Evolutionary conservation across 1,140 invertebrate species (phyloP).

Genomic region (Bathynomus jamesi): DNA sequence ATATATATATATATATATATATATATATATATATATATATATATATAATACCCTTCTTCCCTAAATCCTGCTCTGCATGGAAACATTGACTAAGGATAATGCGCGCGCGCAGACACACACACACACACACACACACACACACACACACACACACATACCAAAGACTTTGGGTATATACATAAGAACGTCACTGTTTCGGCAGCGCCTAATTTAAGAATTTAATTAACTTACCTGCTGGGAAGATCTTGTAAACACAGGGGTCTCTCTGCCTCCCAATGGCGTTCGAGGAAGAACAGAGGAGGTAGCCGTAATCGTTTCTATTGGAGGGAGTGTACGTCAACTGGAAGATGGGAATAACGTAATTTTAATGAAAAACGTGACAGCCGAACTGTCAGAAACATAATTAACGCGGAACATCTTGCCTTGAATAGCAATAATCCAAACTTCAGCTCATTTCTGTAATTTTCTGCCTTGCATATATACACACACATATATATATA

Average conservation of each 20-base stretch:
- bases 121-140: constrained; percentile 1
- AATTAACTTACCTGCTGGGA: constrained; percentile 63
- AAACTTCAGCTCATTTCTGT: too few relatives aligned
- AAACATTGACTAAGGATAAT: not conserved
- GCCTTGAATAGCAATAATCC: too few relatives aligned
- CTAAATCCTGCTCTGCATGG: not conserved
- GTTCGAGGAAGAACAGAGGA: constrained; percentile 79
- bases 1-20: too few relatives aligned
- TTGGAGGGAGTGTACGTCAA: constrained; percentile 66
- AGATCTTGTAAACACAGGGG: constrained; percentile 70
- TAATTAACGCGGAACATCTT: too few relatives aligned
- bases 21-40: too few relatives aligned
- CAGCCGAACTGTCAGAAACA: too few relatives aligned
- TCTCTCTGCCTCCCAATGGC: constrained; percentile 66
- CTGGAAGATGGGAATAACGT: constrained; percentile 8
- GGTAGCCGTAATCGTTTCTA: constrained; percentile 70
- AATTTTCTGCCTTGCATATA: too few relatives aligned
- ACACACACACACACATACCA: not conserved
- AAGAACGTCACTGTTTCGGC: not conserved
- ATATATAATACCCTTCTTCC: not conserved
- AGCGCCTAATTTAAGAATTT: not conserved
- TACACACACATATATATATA: not conserved
- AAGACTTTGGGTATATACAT: constrained; percentile 3
- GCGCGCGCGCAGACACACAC: not conserved
- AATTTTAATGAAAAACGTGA: too few relatives aligned